Conservation (phyloP, 2,888 invertebrate species). For the Cephus rjabovi region DNA sequence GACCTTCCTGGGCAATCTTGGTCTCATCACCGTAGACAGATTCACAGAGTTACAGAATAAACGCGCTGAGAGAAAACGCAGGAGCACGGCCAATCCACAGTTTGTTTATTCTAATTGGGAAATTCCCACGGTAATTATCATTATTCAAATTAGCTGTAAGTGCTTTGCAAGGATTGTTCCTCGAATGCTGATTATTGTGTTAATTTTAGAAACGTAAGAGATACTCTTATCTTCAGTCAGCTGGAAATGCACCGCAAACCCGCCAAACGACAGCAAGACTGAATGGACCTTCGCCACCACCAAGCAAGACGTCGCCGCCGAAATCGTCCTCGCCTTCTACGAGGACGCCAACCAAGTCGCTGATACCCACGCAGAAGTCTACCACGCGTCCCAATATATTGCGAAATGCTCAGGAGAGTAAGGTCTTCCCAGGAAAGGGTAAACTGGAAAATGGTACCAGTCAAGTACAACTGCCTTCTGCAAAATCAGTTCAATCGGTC, state of each 20-base stretch:
- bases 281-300: constrained; percentile 60
- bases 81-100: constrained; percentile 71
- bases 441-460: constrained; percentile 40
- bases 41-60: constrained; percentile 69
- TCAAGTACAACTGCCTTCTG: constrained; percentile 43
- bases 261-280: constrained; percentile 65
- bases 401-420: constrained; percentile 46
- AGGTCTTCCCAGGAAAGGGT: constrained; percentile 40
- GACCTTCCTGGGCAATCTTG: constrained; percentile 66
- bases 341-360: constrained; percentile 42
- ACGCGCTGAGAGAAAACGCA: constrained; percentile 68
- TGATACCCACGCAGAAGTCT: constrained; percentile 52
- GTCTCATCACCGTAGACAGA: constrained; percentile 67
- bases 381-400: constrained; percentile 52
- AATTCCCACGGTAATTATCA: constrained; percentile 46
- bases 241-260: constrained; percentile 68
- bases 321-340: constrained; percentile 47
- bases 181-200: constrained; percentile 2
- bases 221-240: constrained; percentile 66
- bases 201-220: constrained; percentile 67
- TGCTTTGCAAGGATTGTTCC: too few relatives aligned
- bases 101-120: constrained; percentile 68
- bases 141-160: not conserved
- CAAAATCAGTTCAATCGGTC: constrained; percentile 43
- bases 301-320: constrained; percentile 34